Evolutionary conservation across 2,888 invertebrate genomes (phyloP).

Genomic region (Trachelus tabidus): DNA sequence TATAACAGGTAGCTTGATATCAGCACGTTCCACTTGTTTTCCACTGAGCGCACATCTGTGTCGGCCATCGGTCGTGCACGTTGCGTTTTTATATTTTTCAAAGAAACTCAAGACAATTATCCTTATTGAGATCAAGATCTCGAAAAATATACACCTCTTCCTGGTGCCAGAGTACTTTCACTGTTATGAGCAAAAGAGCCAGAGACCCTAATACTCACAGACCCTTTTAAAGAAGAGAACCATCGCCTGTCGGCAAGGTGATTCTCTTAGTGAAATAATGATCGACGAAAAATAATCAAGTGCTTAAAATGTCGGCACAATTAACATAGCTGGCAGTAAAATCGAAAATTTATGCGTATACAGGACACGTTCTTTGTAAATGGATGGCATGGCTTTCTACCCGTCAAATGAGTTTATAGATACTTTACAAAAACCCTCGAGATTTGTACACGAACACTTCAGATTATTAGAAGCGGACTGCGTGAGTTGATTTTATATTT

Average conservation of each 20-base stretch:
- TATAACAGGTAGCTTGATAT: constrained; percentile 45
- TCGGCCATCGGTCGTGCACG: neutral
- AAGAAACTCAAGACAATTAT: neutral
- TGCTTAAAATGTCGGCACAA: constrained; percentile 18
- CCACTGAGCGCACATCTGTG: neutral
- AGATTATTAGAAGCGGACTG: neutral
- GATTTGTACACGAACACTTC: neutral
- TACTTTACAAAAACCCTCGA: neutral
- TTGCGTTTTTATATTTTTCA: neutral
- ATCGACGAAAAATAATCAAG: constrained; percentile 27
- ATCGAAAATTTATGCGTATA: constrained; percentile 31
- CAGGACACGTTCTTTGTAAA: constrained; percentile 14
- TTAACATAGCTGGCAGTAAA: constrained; percentile 35
- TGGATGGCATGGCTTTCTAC: neutral
- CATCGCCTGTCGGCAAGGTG: constrained; percentile 15
- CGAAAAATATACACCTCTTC: neutral
- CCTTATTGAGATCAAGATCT: neutral
- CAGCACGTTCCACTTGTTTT: neutral
- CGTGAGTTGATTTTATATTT: neutral
- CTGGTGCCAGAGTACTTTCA: neutral
- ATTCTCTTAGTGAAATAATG: constrained; percentile 21
- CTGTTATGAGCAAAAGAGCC: neutral
- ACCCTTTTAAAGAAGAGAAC: neutral
- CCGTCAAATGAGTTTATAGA: neutral
- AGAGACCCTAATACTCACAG: neutral